These are phyloP conservation scores for Cephus pulcher DNA, from an alignment of 2,888 invertebrate genomes.

Conservation along the genomic window DNA sequence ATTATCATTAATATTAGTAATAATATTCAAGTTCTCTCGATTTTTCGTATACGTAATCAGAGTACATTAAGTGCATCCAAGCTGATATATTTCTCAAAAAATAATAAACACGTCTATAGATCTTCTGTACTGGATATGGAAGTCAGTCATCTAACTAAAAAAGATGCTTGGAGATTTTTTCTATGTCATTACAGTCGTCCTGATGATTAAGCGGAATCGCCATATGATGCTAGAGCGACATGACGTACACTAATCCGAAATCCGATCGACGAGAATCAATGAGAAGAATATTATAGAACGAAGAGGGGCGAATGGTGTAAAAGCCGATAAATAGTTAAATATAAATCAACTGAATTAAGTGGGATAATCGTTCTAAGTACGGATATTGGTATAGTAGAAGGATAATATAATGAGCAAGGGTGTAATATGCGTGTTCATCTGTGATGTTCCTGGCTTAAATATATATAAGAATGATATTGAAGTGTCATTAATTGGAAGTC, in stretches of 20 bases:
- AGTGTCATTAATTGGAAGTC: constrained; percentile 5
- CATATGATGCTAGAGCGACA: neutral
- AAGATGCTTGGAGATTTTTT: neutral
- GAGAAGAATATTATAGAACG: neutral
- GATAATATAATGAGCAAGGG: constrained; percentile 11
- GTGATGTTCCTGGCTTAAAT: constrained; percentile 16
- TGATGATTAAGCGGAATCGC: neutral
- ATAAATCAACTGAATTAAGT: neutral
- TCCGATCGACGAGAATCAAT: neutral
- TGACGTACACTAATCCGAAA: neutral
- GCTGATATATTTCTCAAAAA: neutral
- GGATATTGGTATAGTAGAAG: constrained; percentile 1
- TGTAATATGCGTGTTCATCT: constrained; percentile 13
- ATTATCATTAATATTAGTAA: neutral
- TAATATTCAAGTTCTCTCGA: constrained; percentile 6
- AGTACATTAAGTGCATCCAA: neutral
- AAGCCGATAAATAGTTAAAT: neutral
- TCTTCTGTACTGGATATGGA: neutral
- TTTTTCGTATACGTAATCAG: neutral
- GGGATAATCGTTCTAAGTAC: neutral
- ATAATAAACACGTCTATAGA: neutral
- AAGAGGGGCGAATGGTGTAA: neutral
- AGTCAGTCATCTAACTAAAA: neutral
- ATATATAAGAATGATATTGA: constrained; percentile 16
- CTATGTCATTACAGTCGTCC: neutral